Evolutionary conservation across 2,888 invertebrate species (phyloP), one percentile per base, ranked within the genome.

Genomic region (Hermodice carunculata): DNA sequence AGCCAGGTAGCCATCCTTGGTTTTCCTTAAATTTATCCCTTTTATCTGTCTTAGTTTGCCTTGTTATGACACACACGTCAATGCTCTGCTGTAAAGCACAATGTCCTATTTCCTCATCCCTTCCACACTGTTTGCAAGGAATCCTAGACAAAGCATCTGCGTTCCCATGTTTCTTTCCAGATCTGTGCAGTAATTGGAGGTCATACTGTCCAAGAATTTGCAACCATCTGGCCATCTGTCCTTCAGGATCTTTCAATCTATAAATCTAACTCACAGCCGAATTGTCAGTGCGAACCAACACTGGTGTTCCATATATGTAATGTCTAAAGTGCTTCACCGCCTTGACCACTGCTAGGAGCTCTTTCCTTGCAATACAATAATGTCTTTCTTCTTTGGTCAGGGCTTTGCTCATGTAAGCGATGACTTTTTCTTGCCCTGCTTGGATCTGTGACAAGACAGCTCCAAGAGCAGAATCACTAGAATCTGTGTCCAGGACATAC

Each of bases 201-300:
- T 53, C 37, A 24, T 43, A 60, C 19, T 32, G 29, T n/a, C 24
- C 48, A 6, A 64, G 40, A 31, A 29, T n/a, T 19, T 59, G 5
- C 6, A 53, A 19, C 65, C 60, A 65, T 3, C 65, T 0, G 0
- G 65, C 65, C 19, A 43, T 34, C 31, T 61, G 61, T 1, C 67
- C 70, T 31, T 64, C 66, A 1, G 64, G 66, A 0, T 66, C 44
- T 28, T 65, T 67, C 5, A 69, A 69, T 3, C 59, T 63, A 17
- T 53, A 31, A 22, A 70, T 28, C 70, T 73, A 75, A 8, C 19
- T 19, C 3, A 74, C 51, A 1, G 75, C 69, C 2, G 66, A 61
- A 61, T 78, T 75, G 61, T 76, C 76, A 28, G 74, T 71, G 19
- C 75, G 32, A 1, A 76, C 62, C 8, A 64, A 28, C 60, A 75